Conservation (phyloP, 2,113 vertebrate species). For the Limanda limanda region DNA sequence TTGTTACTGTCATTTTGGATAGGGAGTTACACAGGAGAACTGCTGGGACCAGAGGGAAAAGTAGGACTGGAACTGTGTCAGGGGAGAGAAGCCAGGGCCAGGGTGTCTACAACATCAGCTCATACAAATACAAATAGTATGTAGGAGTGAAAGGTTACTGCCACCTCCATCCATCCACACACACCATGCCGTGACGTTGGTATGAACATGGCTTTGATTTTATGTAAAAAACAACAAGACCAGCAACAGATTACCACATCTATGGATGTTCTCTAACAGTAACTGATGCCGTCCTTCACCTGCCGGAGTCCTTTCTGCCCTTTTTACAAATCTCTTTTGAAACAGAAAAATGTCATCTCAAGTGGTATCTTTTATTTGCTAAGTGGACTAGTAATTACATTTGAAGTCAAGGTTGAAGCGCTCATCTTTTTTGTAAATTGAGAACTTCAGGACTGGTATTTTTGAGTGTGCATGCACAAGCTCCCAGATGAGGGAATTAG, state of each 20-base stretch:
- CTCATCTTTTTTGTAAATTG: slow-evolving; percentile 11
- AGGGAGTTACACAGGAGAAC: not conserved
- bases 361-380: no score
- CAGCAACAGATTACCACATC: no score
- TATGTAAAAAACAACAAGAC: no score
- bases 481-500: slow-evolving; percentile 41
- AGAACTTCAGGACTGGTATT: slow-evolving; percentile 15
- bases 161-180: slow-evolving; percentile 70
- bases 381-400: not conserved
- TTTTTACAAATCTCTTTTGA: no score
- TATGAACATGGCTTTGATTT: slow-evolving; percentile 79
- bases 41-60: not conserved
- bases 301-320: not conserved
- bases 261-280: no score
- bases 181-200: slow-evolving; percentile 86
- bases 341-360: no score
- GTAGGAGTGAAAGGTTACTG: not conserved
- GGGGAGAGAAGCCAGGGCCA: not conserved
- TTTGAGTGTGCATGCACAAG: slow-evolving; percentile 29
- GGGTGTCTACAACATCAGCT: not conserved
- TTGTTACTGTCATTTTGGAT: not conserved
- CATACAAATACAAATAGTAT: slow-evolving; percentile 26
- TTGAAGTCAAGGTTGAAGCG: slow-evolving; percentile 8
- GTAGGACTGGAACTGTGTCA: not conserved
- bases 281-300: not conserved